Percentiles rank a stretch among this genome's conserved stretches.
These are phyloP conservation scores for Athene cunicularia DNA, from an alignment of 2,113 vertebrate species.

Conservation along the genomic window DNA sequence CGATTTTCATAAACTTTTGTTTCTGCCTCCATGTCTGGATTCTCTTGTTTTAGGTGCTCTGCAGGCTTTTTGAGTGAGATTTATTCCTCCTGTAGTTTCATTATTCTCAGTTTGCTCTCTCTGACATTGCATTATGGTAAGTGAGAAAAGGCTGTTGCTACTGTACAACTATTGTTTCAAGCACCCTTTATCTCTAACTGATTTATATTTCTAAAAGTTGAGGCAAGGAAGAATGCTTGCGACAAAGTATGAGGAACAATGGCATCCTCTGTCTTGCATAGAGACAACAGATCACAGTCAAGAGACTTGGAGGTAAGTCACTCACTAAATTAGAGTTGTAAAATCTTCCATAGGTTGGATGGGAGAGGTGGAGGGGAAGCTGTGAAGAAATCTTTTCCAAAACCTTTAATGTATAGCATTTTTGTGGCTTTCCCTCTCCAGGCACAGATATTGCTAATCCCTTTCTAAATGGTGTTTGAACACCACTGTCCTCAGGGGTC, in stretches of 20 bases:
- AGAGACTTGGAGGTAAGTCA: slow-evolving; percentile 58
- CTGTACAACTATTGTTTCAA: background rate
- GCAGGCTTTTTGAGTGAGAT: background rate
- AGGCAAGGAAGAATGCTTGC: background rate
- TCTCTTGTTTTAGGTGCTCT: background rate
- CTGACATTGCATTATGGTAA: background rate
- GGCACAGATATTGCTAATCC: slow-evolving; percentile 43
- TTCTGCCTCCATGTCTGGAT: background rate
- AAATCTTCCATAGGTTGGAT: background rate
- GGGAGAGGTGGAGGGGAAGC: background rate
- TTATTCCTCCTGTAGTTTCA: background rate
- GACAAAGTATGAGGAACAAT: slow-evolving; percentile 22
- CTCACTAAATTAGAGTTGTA: slow-evolving; percentile 17
- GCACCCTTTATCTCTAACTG: background rate
- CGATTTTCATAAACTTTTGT: background rate
- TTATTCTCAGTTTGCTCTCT: background rate
- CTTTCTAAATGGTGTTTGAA: slow-evolving; percentile 48
- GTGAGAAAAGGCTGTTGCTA: background rate
- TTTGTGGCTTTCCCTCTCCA: slow-evolving; percentile 26
- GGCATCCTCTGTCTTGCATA: slow-evolving; percentile 13
- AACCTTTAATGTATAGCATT: slow-evolving; percentile 5
- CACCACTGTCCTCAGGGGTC: background rate
- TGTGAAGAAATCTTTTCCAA: slow-evolving; percentile 22
- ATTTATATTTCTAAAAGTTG: background rate
- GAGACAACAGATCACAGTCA: background rate